Evolutionary conservation across 2,797 vertebrate genomes (phyloP).

Genomic region (Falco columbarius): DNA sequence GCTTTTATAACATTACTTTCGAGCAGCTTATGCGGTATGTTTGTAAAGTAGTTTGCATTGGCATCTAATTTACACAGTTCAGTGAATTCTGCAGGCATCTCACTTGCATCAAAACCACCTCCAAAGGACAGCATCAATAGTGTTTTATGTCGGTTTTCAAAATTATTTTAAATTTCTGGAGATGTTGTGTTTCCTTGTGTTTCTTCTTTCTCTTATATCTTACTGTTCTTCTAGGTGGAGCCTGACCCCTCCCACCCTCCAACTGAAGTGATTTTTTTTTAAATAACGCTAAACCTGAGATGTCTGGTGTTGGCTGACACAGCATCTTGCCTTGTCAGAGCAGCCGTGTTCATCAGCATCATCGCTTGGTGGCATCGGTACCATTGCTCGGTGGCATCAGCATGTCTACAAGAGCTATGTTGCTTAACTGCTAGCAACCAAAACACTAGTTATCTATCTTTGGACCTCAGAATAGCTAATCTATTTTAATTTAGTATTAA

Average conservation of each 20-base stretch:
- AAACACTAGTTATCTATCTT: not conserved
- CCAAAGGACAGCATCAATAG: not conserved
- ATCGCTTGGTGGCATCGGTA: not conserved
- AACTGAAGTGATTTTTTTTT: not conserved
- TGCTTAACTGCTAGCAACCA: not conserved
- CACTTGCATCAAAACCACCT: not conserved
- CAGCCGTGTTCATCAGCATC: not conserved
- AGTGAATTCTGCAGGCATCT: not conserved
- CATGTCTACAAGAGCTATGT: not conserved
- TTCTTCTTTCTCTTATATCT: not conserved
- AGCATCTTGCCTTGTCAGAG: not conserved
- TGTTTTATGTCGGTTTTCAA: not conserved
- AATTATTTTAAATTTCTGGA: not conserved
- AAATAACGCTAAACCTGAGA: not conserved
- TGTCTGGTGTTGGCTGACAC: not conserved
- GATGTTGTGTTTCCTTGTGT: not conserved
- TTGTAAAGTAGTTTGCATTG: not conserved
- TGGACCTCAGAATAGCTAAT: not conserved
- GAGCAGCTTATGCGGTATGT: rapidly evolving
- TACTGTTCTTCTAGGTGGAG: not conserved
- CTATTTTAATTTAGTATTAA: not conserved
- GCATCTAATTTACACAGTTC: not conserved
- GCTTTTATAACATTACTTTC: not conserved
- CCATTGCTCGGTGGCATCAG: not conserved
- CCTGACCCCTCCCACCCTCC: not conserved